Evolutionary conservation across 2,113 vertebrate species (phyloP).

Genomic region (Lethenteron reissneri): DNA sequence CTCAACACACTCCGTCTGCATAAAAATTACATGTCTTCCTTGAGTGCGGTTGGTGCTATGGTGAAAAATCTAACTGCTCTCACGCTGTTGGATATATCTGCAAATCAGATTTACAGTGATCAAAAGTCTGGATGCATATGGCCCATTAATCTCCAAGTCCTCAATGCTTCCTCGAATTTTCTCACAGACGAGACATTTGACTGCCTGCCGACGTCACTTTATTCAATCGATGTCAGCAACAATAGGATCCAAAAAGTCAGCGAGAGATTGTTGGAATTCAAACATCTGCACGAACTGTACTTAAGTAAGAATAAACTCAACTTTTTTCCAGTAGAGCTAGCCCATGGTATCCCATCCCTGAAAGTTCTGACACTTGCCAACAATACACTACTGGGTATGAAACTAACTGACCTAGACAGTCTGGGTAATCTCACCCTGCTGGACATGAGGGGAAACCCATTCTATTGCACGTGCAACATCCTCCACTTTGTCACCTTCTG

Average conservation of each 20-base stretch:
- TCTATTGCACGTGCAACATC: conserved; percentile 53
- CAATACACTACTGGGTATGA: conserved; percentile 36
- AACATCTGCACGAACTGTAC: conserved; percentile 34
- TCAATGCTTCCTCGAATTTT: conserved; percentile 41
- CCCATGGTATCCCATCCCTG: too few relatives aligned
- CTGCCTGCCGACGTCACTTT: conserved; percentile 31
- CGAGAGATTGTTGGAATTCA: conserved; percentile 24
- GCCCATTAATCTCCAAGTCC: conserved; percentile 28
- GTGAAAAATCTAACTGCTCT: conserved; percentile 27
- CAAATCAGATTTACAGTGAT: conserved; percentile 31
- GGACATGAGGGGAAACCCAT: conserved; percentile 39
- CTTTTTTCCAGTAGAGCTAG: too few relatives aligned
- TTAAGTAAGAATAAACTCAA: conserved; percentile 18
- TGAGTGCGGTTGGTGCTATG: conserved; percentile 15
- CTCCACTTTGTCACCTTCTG: conserved; percentile 25
- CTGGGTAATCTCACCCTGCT: conserved; percentile 26
- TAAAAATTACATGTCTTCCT: conserved; percentile 23
- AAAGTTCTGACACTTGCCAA: conserved; percentile 23
- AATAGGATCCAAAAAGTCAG: conserved; percentile 29
- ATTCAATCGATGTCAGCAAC: conserved; percentile 41
- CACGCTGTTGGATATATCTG: conserved; percentile 35
- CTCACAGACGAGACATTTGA: conserved; percentile 21
- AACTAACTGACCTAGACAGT: conserved; percentile 20
- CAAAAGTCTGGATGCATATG: conserved; percentile 27
- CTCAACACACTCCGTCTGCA: conserved; percentile 25